Conservation (phyloP, 2,113 vertebrate species). For the Prochilodus magdalenae region DNA sequence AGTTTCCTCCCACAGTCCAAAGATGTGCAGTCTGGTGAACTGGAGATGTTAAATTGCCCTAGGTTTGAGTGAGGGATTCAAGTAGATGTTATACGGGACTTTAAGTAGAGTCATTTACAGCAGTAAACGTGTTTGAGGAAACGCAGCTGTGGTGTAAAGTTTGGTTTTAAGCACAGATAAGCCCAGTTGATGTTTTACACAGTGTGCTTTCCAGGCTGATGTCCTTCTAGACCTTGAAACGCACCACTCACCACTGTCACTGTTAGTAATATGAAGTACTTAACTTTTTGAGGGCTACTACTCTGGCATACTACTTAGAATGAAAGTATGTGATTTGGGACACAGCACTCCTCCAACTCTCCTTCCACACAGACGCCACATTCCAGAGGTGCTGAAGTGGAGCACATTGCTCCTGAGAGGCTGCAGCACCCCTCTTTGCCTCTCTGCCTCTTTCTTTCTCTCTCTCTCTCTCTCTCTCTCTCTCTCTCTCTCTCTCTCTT, state of each 20-base stretch:
- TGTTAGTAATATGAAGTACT: neutral
- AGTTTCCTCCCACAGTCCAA: too few species aligned
- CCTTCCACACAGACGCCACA: conserved; percentile 37
- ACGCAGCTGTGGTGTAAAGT: too few species aligned
- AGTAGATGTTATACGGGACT: too few species aligned
- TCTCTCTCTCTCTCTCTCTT: conserved; percentile 4
- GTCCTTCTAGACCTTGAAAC: neutral
- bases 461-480: neutral
- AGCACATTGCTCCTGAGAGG: conserved; percentile 54
- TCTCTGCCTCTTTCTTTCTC: neutral
- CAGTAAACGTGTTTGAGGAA: too few species aligned
- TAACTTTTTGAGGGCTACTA: neutral
- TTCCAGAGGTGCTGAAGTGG: conserved; percentile 47
- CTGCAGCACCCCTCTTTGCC: conserved; percentile 30
- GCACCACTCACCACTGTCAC: too few species aligned
- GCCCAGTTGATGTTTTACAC: too few species aligned
- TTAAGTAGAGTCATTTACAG: too few species aligned
- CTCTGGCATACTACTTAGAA: neutral
- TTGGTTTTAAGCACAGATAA: too few species aligned
- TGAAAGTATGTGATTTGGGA: neutral
- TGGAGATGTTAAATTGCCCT: too few species aligned
- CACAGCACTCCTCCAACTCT: neutral
- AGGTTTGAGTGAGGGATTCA: too few species aligned
- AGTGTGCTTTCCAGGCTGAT: neutral
- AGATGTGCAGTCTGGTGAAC: too few species aligned